phyloP scores from a whole-genome alignment of 1,140 invertebrate genomes.

The Rhagoletis zephyria region DNA sequence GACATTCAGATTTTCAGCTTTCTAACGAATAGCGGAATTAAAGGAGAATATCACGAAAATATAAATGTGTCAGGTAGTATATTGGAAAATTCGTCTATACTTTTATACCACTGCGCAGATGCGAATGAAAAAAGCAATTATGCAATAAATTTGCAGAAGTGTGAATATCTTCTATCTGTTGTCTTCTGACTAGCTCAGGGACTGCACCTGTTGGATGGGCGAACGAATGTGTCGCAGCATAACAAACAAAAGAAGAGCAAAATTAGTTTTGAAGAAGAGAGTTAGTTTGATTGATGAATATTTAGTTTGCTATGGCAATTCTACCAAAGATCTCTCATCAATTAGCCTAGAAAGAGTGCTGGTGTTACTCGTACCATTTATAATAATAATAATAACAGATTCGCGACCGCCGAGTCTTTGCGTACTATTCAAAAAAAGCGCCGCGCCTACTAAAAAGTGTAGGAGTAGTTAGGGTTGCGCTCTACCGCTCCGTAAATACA shows the following conservation, averaged over 20 bases:
- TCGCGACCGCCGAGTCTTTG: too few relatives aligned
- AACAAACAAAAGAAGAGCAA: background rate
- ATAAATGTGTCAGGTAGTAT: background rate
- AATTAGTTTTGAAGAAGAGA: too few relatives aligned
- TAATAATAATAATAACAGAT: too few relatives aligned
- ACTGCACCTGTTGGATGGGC: background rate
- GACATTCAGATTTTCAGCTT: slow-evolving; percentile 35
- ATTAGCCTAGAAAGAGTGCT: too few relatives aligned
- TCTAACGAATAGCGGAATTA: background rate
- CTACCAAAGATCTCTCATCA: too few relatives aligned
- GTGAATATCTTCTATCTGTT: background rate
- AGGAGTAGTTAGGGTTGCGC: too few relatives aligned
- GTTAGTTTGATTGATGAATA: too few relatives aligned
- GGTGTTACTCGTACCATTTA: too few relatives aligned
- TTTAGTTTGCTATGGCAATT: too few relatives aligned
- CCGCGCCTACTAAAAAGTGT: too few relatives aligned
- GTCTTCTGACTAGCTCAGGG: background rate
- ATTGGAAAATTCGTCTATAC: background rate
- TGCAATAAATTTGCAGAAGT: background rate
- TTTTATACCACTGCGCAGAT: background rate
- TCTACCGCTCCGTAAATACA: too few relatives aligned
- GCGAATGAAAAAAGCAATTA: background rate
- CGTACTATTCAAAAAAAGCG: too few relatives aligned
- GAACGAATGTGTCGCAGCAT: background rate
- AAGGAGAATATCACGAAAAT: slow-evolving; percentile 5